Percentiles rank a stretch among this genome's conserved stretches.
Evolutionary conservation across 2,113 vertebrate species (phyloP).

Genomic region (Picathartes gymnocephalus): DNA sequence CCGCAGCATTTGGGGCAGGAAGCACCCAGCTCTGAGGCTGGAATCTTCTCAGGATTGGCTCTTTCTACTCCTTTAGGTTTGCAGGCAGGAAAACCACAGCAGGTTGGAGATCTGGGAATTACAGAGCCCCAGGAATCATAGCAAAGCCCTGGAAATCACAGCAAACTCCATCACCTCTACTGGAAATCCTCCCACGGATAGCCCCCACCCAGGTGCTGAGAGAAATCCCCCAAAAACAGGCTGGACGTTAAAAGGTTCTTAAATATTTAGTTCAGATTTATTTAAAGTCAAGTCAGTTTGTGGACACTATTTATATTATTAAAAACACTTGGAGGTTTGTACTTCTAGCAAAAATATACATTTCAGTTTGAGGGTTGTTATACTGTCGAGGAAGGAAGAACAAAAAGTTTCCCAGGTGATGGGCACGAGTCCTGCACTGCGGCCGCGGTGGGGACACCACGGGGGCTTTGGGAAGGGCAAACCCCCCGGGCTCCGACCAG

Average conservation of each 20-base stretch:
- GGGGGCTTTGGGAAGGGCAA: neutral
- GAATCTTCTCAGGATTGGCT: neutral
- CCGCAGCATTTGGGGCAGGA: neutral
- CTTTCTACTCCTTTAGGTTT: neutral
- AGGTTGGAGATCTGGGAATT: neutral
- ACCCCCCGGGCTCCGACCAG: neutral
- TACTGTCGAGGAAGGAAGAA: slow-evolving; percentile 27
- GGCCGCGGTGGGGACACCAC: neutral
- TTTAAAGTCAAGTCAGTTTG: slow-evolving; percentile 74
- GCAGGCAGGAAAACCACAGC: neutral
- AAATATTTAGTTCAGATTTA: slow-evolving; percentile 77
- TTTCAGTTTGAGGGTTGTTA: slow-evolving; percentile 72
- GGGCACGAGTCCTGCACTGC: neutral
- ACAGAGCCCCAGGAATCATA: neutral
- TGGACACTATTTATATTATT: slow-evolving; percentile 76
- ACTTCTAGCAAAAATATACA: slow-evolving; percentile 83
- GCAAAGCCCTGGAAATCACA: neutral
- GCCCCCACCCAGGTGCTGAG: too few species aligned
- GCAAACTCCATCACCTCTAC: neutral
- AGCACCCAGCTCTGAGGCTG: neutral
- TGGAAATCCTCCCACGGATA: neutral
- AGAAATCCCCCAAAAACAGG: neutral
- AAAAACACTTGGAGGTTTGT: slow-evolving; percentile 73
- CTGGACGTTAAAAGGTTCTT: neutral
- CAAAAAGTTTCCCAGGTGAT: slow-evolving; percentile 10